Evolutionary conservation across 2,113 vertebrate genomes (phyloP).

Genomic region (Nerophis ophidion): DNA sequence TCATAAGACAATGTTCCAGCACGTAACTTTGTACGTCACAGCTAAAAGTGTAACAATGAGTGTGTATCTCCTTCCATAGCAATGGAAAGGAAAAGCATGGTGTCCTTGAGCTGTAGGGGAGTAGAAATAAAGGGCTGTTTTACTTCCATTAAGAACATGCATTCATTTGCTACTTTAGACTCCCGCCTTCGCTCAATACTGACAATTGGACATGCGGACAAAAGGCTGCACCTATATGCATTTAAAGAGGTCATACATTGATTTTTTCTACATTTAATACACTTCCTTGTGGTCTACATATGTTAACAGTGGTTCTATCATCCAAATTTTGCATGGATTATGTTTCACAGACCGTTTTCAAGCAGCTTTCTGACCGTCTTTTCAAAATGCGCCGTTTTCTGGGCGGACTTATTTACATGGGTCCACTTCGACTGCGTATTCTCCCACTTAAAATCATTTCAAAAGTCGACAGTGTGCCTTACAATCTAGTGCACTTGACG

Average conservation of each 20-base stretch:
- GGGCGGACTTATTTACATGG: no score
- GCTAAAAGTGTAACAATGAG: constrained; percentile 20
- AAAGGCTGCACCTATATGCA: constrained; percentile 2
- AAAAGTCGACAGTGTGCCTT: no score
- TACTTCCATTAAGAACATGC: constrained; percentile 32
- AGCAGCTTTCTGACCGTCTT: no score
- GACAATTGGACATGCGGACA: constrained; percentile 15
- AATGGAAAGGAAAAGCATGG: constrained; percentile 20
- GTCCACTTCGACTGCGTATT: no score
- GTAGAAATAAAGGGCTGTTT: constrained; percentile 43
- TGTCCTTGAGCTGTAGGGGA: constrained; percentile 61
- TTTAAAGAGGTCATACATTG: neutral
- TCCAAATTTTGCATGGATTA: no score
- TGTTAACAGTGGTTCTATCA: no score
- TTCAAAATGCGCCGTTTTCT: no score
- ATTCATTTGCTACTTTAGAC: constrained; percentile 36
- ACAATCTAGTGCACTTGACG: no score
- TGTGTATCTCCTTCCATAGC: constrained; percentile 26
- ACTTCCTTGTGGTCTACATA: no score
- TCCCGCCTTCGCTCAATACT: constrained; percentile 17
- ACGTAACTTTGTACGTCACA: constrained; percentile 25
- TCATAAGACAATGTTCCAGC: neutral
- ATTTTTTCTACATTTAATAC: no score
- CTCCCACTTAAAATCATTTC: no score
- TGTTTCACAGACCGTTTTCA: no score